Conservation (phyloP, 1,140 invertebrate genomes). For the Anoplophora glabripennis region DNA sequence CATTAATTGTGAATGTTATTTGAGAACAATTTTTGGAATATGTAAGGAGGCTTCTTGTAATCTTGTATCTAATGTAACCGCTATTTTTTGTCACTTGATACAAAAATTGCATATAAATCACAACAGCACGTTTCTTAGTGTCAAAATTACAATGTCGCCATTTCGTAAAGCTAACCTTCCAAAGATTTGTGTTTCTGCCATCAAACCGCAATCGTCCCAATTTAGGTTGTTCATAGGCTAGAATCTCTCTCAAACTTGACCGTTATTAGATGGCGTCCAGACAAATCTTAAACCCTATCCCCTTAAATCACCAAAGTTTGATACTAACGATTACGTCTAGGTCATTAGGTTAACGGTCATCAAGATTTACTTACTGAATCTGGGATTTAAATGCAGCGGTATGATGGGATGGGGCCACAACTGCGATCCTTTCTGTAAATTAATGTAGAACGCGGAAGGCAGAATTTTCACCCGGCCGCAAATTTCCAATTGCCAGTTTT, state of each 20-base stretch:
- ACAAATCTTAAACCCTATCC: not conserved
- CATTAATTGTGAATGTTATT: no score
- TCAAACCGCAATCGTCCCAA: not conserved
- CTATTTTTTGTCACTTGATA: no score
- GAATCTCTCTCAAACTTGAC: not conserved
- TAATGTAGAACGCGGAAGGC: slow-evolving; percentile 66
- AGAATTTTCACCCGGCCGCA: slow-evolving; percentile 60
- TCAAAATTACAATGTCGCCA: no score
- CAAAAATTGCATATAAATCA: no score
- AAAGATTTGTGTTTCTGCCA: no score
- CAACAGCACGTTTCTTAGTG: no score
- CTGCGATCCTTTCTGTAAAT: slow-evolving; percentile 61
- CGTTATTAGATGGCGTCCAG: not conserved
- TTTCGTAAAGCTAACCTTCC: no score
- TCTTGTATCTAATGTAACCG: no score
- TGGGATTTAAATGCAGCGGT: slow-evolving; percentile 63
- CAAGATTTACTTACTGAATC: slow-evolving; percentile 52
- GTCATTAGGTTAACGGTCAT: not conserved
- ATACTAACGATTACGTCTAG: not conserved
- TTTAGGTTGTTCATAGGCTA: not conserved
- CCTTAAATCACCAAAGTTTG: not conserved
- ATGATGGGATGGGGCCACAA: slow-evolving; percentile 63
- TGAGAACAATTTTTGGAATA: no score
- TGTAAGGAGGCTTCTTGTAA: no score
- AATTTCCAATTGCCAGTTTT: slow-evolving; percentile 56